A percentile compares a stretch with the other conserved stretches of the same genome.
Conservation (phyloP, 2,797 vertebrate genomes). For the Garrulus glandarius region DNA sequence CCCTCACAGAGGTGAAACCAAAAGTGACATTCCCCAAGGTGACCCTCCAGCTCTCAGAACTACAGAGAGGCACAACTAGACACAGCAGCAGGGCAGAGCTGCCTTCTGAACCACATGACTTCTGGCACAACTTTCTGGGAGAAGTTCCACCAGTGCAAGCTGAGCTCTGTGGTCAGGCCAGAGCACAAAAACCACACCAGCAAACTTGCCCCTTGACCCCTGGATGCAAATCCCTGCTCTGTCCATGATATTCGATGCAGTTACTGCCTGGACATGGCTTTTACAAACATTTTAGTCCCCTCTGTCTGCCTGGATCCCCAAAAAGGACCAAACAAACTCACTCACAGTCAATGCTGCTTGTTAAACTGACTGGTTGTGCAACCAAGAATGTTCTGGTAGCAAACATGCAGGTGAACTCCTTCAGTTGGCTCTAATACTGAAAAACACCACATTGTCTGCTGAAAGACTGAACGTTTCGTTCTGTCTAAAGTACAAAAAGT, state of each 20-base stretch:
- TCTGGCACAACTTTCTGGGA: neutral
- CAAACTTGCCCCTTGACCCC: rapidly evolving
- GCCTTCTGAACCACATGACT: neutral
- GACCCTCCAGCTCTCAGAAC: neutral
- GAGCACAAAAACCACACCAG: neutral
- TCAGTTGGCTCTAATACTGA: neutral
- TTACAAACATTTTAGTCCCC: neutral
- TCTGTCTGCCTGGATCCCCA: neutral
- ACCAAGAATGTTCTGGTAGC: rapidly evolving
- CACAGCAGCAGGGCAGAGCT: neutral
- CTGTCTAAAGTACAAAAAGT: neutral
- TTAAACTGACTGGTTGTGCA: neutral
- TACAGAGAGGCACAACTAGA: neutral
- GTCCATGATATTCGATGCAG: too few species aligned
- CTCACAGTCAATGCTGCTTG: neutral
- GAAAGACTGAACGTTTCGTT: neutral
- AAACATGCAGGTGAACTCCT: neutral
- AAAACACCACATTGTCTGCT: neutral
- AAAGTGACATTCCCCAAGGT: neutral
- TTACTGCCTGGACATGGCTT: neutral
- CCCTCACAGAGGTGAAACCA: neutral
- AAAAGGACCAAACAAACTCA: neutral
- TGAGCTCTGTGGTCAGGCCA: neutral
- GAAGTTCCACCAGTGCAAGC: neutral
- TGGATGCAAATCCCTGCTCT: neutral